These are phyloP conservation scores for Flexamia atlantica DNA, from an alignment of 2,888 invertebrate species.

Conservation along the genomic window DNA sequence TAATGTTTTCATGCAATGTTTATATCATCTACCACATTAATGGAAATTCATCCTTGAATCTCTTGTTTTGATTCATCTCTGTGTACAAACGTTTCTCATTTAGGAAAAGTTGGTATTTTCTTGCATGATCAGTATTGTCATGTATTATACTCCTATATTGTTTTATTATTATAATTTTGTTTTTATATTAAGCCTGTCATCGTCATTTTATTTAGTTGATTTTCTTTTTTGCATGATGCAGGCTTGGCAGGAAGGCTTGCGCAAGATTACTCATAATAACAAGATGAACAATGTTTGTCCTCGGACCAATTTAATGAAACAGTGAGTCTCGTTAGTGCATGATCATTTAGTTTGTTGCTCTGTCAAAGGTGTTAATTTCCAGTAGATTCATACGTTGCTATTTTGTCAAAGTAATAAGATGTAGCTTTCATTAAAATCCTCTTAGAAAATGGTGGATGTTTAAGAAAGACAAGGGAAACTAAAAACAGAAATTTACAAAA, in stretches of 20 bases:
- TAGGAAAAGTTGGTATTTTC: constrained; percentile 10
- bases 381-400: no score
- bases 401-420: no score
- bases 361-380: no score
- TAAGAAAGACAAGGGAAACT: no score
- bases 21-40: no score
- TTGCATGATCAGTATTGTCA: constrained; percentile 1
- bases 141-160: constrained; percentile 57
- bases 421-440: no score
- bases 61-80: no score
- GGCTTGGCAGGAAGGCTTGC: constrained; percentile 95
- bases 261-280: constrained; percentile 95
- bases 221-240: constrained; percentile 76
- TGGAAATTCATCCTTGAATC: no score
- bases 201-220: constrained; percentile 71
- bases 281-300: constrained; percentile 98
- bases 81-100: neutral
- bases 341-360: neutral
- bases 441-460: no score
- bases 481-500: no score
- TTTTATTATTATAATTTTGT: constrained; percentile 64
- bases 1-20: no score
- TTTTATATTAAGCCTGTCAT: constrained; percentile 67
- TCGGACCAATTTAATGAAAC: constrained; percentile 97
- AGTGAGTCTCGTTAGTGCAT: constrained; percentile 84